phyloP scores from a whole-genome alignment of 1,140 invertebrate species.

The Melipona quadrifasciata region DNA sequence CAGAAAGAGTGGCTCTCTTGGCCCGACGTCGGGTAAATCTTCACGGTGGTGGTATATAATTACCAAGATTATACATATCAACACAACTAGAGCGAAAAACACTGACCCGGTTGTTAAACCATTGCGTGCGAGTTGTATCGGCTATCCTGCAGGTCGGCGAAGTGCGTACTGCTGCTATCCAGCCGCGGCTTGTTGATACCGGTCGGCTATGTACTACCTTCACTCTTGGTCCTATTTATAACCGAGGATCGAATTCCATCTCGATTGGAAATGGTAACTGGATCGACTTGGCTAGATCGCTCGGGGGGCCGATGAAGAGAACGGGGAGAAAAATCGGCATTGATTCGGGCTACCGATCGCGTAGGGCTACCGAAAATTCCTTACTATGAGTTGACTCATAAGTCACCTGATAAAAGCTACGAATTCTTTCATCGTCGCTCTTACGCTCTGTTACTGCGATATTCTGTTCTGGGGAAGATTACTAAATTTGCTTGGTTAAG shows the following conservation, averaged over 20 bases:
- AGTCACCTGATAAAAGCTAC: too few relatives aligned
- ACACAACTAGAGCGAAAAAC: conserved; percentile 78
- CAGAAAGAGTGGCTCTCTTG: not conserved
- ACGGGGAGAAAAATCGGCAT: not conserved
- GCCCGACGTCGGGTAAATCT: conserved; percentile 15
- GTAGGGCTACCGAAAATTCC: conserved; percentile 20
- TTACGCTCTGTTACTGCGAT: too few relatives aligned
- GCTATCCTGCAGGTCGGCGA: conserved; percentile 55
- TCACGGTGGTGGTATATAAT: conserved; percentile 71
- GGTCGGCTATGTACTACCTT: conserved; percentile 35
- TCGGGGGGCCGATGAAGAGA: not conserved
- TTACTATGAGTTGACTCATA: not conserved
- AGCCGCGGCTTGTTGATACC: not conserved
- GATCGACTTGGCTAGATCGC: conserved; percentile 51
- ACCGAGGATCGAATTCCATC: conserved; percentile 61
- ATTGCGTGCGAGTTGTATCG: conserved; percentile 65
- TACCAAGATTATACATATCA: conserved; percentile 78
- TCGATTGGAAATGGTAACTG: conserved; percentile 60
- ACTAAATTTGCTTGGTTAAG: too few relatives aligned
- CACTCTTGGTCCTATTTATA: conserved; percentile 66
- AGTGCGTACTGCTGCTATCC: conserved; percentile 43
- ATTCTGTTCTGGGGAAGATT: too few relatives aligned
- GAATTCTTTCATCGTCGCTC: too few relatives aligned
- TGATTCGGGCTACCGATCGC: not conserved
- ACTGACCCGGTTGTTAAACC: conserved; percentile 75